phyloP scores from a whole-genome alignment of 2,797 vertebrate genomes.

The Acridotheres tristis region DNA sequence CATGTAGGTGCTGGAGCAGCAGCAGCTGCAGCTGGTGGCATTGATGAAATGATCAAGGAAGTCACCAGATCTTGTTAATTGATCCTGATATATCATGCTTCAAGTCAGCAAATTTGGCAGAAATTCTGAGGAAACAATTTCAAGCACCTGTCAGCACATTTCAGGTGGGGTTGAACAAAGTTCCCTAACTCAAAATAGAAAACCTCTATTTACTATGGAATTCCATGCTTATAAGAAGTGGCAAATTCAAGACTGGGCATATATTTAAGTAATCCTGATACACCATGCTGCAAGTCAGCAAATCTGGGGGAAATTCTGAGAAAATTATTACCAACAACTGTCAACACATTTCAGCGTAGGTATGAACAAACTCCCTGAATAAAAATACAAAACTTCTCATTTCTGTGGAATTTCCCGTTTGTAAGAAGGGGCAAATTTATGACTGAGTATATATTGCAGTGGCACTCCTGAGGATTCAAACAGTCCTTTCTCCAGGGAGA shows the following conservation, averaged over 20 bases:
- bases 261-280: neutral
- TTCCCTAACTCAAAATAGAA: neutral
- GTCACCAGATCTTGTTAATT: neutral
- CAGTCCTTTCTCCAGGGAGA: accelerated
- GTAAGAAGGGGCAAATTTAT: neutral
- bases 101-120: neutral
- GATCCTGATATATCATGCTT: neutral
- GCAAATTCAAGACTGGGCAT: neutral
- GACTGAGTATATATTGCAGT: neutral
- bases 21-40: neutral
- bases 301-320: neutral
- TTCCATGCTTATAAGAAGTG: neutral
- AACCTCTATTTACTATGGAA: neutral
- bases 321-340: neutral
- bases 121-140: neutral
- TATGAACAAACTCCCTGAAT: neutral
- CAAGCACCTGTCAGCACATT: neutral
- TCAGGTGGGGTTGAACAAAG: neutral
- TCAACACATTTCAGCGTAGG: neutral
- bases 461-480: neutral
- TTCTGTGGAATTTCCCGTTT: neutral
- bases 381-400: neutral
- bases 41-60: neutral
- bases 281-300: neutral
- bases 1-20: accelerated